Conservation (phyloP, 1,140 invertebrate genomes). For the Drosophila ficusphila region DNA sequence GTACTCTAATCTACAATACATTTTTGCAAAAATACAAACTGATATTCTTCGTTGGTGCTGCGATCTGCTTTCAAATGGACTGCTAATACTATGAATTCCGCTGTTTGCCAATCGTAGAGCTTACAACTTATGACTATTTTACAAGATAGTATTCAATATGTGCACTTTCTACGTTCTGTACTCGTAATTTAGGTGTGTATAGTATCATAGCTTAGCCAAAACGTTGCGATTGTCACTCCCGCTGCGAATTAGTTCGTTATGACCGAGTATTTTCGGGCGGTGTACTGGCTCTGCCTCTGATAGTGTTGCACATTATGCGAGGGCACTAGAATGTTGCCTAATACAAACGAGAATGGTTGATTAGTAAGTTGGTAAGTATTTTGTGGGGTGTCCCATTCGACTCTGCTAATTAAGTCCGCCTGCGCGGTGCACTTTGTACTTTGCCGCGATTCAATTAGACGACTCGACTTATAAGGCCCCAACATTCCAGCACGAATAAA, state of each 20-base stretch:
- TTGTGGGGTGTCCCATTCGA: conserved; percentile 13
- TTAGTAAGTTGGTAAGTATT: conserved; percentile 53
- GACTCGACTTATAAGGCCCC: conserved; percentile 45
- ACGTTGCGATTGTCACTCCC: conserved; percentile 30
- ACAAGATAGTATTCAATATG: conserved; percentile 51
- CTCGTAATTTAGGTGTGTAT: conserved; percentile 37
- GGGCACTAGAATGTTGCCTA: conserved; percentile 82
- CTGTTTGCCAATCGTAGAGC: conserved; percentile 58
- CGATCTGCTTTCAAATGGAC: conserved; percentile 30
- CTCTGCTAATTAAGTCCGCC: conserved; percentile 42
- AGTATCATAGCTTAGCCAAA: conserved; percentile 34
- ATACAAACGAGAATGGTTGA: conserved; percentile 70
- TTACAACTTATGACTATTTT: conserved; percentile 79
- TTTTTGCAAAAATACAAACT: conserved; percentile 19
- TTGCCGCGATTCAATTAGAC: conserved; percentile 66
- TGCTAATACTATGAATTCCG: conserved; percentile 73
- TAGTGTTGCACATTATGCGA: conserved; percentile 83
- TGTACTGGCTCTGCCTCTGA: conserved; percentile 83
- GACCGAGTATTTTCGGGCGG: conserved; percentile 82
- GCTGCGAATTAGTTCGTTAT: conserved; percentile 68
- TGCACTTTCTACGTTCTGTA: conserved; percentile 44
- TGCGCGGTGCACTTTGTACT: conserved; percentile 43
- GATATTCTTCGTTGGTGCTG: conserved; percentile 6
- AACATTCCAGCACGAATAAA: conserved; percentile 59
- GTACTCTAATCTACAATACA: conserved; percentile 27